A percentile compares a stretch with the other conserved stretches of the same genome.
These are phyloP conservation scores for Aphidius ervi DNA, from an alignment of 1,140 invertebrate genomes.

Conservation along the genomic window DNA sequence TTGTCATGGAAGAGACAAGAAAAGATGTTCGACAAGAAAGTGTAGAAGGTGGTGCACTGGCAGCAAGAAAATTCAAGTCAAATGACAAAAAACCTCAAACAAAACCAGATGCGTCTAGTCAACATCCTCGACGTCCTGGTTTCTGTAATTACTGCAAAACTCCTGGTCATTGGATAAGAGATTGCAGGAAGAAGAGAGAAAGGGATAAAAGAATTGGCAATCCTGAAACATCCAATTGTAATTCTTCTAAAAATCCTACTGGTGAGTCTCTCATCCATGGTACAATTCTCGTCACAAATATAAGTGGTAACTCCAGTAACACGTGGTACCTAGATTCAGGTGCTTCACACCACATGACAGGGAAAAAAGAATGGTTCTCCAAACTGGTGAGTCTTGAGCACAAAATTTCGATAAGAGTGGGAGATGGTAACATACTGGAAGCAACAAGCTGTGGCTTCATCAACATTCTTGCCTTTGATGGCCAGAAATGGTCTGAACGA, in stretches of 20 bases:
- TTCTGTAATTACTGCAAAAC: too few relatives aligned
- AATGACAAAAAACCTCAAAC: too few relatives aligned
- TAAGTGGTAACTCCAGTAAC: too few relatives aligned
- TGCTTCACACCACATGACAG: slow-evolving; percentile 31
- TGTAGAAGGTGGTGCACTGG: not conserved
- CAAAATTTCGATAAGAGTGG: slow-evolving; percentile 24
- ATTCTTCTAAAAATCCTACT: too few relatives aligned
- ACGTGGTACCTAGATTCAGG: slow-evolving; percentile 31
- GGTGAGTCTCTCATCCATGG: too few relatives aligned
- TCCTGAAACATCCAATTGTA: too few relatives aligned
- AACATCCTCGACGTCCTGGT: too few relatives aligned
- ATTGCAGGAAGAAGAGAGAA: too few relatives aligned
- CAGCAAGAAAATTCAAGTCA: not conserved
- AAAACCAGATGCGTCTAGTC: too few relatives aligned
- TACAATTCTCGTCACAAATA: too few relatives aligned
- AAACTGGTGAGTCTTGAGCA: slow-evolving; percentile 15
- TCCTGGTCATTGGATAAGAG: too few relatives aligned
- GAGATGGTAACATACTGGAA: slow-evolving; percentile 27
- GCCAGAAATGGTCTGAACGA: slow-evolving; percentile 23
- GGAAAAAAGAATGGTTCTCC: slow-evolving; percentile 25
- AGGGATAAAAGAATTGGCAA: too few relatives aligned
- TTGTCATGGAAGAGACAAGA: slow-evolving; percentile 26
- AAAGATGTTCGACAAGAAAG: not conserved
- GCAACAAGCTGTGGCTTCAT: slow-evolving; percentile 27
- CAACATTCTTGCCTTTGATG: slow-evolving; percentile 24